Evolutionary conservation across 2,113 vertebrate genomes (phyloP).

Genomic region (Blennius ocellaris): DNA sequence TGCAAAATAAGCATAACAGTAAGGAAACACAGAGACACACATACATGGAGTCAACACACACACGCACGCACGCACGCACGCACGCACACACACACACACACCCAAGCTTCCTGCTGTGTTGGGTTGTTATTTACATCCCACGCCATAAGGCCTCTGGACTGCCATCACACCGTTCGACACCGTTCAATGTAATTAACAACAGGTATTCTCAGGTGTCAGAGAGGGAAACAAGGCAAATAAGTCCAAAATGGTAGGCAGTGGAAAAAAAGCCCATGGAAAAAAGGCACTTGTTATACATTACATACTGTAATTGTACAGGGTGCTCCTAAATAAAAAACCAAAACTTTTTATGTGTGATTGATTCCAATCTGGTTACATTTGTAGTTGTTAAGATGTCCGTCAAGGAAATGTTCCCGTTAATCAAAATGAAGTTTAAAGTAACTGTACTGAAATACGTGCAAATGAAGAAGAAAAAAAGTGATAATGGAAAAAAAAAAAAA

Average conservation of each 20-base stretch:
- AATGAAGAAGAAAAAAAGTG: no score
- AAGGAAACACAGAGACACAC: neutral
- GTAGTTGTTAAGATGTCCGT: no score
- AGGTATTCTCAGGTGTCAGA: conserved; percentile 30
- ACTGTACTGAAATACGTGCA: no score
- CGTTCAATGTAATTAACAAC: conserved; percentile 56
- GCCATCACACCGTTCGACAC: conserved; percentile 32
- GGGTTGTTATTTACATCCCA: conserved; percentile 51
- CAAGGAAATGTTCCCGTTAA: no score
- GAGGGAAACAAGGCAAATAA: conserved; percentile 11
- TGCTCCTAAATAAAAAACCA: no score
- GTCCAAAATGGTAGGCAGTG: neutral
- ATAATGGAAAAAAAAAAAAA: no score
- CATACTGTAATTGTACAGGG: no score
- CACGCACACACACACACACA: neutral
- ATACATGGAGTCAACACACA: neutral
- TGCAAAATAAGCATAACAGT: conserved; percentile 16
- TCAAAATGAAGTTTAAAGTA: no score
- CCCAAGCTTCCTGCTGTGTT: conserved; percentile 31
- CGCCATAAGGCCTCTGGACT: conserved; percentile 51
- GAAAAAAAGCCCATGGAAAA: no score
- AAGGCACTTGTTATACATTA: no score
- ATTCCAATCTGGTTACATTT: no score
- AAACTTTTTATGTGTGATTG: no score
- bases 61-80: conserved; percentile 1